Conservation (phyloP, 2,797 vertebrate genomes). For the Pygocentrus nattereri region DNA sequence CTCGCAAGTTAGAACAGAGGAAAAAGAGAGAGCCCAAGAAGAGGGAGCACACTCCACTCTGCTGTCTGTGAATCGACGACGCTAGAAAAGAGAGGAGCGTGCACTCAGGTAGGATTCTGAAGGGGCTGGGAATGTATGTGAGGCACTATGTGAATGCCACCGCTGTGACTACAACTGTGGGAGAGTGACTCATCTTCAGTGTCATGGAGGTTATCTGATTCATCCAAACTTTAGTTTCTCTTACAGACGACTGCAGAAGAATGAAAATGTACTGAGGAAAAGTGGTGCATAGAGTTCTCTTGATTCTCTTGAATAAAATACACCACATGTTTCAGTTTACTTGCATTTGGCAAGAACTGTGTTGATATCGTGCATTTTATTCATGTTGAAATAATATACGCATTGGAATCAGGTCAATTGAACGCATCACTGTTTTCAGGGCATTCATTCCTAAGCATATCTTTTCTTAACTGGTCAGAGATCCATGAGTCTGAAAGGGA, state of each 20-base stretch:
- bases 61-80: constrained; percentile 14
- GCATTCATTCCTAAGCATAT: neutral
- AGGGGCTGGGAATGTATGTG: neutral
- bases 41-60: constrained; percentile 9
- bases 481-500: neutral
- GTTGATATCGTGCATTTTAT: neutral
- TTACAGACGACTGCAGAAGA: constrained; percentile 1
- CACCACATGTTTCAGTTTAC: neutral
- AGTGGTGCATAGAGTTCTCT: neutral
- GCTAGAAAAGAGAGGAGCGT: constrained; percentile 10
- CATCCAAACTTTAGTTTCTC: constrained; percentile 2
- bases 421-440: neutral
- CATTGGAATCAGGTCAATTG: neutral
- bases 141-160: neutral
- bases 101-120: constrained; percentile 36
- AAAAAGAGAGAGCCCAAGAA: constrained; percentile 11
- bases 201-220: constrained; percentile 6
- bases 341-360: neutral
- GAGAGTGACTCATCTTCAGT: constrained; percentile 8
- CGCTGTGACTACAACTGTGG: neutral
- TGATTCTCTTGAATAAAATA: neutral
- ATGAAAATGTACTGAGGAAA: neutral
- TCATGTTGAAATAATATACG: neutral
- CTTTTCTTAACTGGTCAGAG: neutral
- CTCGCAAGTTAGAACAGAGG: constrained; percentile 19